These are phyloP conservation scores for Variabilichromis moorii DNA, from an alignment of 2,113 vertebrate species.

Conservation along the genomic window DNA sequence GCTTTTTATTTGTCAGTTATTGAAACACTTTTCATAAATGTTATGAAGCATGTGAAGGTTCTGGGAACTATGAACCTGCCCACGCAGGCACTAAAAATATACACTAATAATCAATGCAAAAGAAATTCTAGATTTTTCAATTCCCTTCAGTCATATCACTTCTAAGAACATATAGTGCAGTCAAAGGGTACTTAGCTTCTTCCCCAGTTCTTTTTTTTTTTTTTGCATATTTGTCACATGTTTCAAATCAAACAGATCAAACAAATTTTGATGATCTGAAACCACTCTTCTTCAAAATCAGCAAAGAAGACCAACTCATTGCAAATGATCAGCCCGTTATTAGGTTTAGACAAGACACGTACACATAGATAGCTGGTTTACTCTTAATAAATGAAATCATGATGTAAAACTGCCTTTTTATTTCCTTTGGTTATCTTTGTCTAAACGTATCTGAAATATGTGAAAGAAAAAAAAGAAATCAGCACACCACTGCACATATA, in stretches of 20 bases:
- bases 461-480: not conserved
- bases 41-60: not conserved
- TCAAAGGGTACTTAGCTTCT: not conserved
- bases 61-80: not conserved
- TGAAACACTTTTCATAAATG: not conserved
- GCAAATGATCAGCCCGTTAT: not conserved
- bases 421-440: not conserved
- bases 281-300: not conserved
- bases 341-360: not conserved
- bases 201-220: not conserved
- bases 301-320: not conserved
- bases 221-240: not conserved
- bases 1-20: not conserved
- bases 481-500: not conserved
- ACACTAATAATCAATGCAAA: not conserved
- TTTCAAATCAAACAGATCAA: not conserved
- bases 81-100: not conserved
- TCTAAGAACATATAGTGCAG: not conserved
- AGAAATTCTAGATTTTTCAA: not conserved
- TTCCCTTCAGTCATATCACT: not conserved
- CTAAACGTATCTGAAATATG: not conserved
- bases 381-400: not conserved
- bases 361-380: not conserved
- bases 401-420: not conserved
- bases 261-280: not conserved